phyloP scores from a whole-genome alignment of 1,140 invertebrate species.

The Pachyrhynchus sulphureomaculatus region DNA sequence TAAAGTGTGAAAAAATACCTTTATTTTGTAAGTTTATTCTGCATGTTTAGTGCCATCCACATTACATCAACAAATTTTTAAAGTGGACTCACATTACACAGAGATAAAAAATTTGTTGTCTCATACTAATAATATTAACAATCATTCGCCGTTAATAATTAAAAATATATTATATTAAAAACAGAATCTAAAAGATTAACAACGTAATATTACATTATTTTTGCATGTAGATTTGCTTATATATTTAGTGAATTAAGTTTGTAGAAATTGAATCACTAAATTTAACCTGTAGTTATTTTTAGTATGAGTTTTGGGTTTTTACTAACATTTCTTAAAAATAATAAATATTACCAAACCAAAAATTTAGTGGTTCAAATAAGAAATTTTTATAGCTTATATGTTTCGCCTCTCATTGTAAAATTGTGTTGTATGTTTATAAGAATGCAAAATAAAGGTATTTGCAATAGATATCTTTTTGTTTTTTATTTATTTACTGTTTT shows the following conservation, averaged over 20 bases:
- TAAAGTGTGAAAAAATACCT: background rate
- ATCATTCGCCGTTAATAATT: background rate
- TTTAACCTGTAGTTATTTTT: background rate
- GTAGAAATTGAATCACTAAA: conserved; percentile 8
- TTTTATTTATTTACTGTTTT: no score
- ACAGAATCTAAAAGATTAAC: no score
- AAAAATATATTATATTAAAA: background rate
- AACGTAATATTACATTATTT: background rate
- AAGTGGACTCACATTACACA: background rate
- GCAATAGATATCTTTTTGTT: background rate
- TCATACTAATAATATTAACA: background rate
- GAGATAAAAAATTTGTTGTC: no score
- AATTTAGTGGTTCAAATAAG: conserved; percentile 3
- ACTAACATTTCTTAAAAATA: background rate
- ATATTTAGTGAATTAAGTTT: conserved; percentile 3
- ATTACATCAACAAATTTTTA: background rate
- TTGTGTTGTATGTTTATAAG: background rate
- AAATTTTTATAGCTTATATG: background rate
- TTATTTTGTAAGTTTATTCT: conserved; percentile 1
- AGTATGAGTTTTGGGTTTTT: background rate
- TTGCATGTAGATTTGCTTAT: background rate
- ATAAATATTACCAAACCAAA: no score
- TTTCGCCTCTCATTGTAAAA: background rate
- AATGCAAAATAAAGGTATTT: conserved; percentile 9
- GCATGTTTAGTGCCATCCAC: background rate